Conservation (phyloP, 2,888 invertebrate species). For the Morpho helenor region DNA sequence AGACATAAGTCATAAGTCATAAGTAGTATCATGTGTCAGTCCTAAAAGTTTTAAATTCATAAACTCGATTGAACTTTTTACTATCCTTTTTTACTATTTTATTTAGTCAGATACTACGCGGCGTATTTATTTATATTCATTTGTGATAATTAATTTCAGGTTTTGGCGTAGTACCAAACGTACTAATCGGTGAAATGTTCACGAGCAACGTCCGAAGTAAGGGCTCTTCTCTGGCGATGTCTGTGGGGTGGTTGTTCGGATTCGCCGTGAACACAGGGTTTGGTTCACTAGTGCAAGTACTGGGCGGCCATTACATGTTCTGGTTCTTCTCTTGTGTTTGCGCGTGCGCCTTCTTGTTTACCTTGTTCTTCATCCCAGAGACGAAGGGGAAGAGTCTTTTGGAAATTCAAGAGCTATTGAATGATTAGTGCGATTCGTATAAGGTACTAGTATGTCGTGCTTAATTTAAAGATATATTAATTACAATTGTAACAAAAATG, state of each 20-base stretch:
- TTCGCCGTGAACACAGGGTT: constrained; percentile 28
- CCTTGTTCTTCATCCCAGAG: constrained; percentile 84
- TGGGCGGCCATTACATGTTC: constrained; percentile 81
- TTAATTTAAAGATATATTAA: no score
- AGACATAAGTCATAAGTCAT: no score
- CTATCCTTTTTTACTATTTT: no score
- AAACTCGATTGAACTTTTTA: no score
- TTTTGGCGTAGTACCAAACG: constrained; percentile 30
- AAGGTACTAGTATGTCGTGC: no score
- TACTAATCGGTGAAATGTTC: constrained; percentile 32
- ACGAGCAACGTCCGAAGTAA: constrained; percentile 20
- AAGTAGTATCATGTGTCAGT: no score
- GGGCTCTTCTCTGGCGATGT: constrained; percentile 21
- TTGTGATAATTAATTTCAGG: constrained; percentile 16
- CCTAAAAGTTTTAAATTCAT: no score
- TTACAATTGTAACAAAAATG: no score
- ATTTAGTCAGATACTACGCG: no score
- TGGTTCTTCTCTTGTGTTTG: constrained; percentile 77
- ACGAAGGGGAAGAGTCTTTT: constrained; percentile 88
- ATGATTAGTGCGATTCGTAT: constrained; percentile 18
- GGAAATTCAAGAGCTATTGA: constrained; percentile 83
- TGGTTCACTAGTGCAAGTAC: constrained; percentile 32
- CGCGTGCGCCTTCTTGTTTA: constrained; percentile 79
- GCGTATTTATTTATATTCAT: no score
- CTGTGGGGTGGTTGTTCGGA: constrained; percentile 24